These are phyloP conservation scores for Sebastes hubbsi DNA, from an alignment of 2,797 vertebrate species.

Conservation along the genomic window DNA sequence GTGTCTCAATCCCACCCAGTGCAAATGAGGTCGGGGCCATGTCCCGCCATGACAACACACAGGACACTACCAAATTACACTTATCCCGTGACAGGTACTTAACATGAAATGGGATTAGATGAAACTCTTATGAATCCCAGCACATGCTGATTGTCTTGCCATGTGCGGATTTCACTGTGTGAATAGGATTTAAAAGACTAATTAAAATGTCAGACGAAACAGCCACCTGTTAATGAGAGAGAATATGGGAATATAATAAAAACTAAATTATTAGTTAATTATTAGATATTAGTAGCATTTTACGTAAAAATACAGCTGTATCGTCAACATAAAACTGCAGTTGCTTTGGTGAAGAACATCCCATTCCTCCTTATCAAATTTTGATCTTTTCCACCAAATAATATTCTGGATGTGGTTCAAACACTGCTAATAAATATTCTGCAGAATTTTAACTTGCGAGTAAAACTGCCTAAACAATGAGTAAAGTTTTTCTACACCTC, in stretches of 20 bases:
- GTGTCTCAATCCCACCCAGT: slow-evolving; percentile 57
- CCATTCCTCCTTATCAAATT: neutral
- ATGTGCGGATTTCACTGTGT: neutral
- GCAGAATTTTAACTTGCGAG: neutral
- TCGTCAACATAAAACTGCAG: neutral
- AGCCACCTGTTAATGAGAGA: neutral
- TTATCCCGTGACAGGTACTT: slow-evolving; percentile 52
- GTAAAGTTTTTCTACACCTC: neutral
- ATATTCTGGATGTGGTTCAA: neutral
- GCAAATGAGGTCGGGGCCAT: slow-evolving; percentile 62
- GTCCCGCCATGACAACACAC: slow-evolving; percentile 25
- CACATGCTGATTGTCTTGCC: neutral
- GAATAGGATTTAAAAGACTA: slow-evolving; percentile 10
- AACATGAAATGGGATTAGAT: slow-evolving; percentile 56
- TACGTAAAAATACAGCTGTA: neutral
- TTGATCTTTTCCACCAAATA: neutral
- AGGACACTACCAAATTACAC: slow-evolving; percentile 36
- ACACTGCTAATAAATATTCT: neutral
- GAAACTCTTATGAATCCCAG: slow-evolving; percentile 31
- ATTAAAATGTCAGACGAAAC: neutral
- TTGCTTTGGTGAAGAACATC: neutral
- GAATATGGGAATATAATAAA: neutral
- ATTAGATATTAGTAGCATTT: neutral
- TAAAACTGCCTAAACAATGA: neutral
- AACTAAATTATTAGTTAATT: neutral